Evolutionary conservation across 2,113 vertebrate species (phyloP).

Genomic region (Hassar affinis): DNA sequence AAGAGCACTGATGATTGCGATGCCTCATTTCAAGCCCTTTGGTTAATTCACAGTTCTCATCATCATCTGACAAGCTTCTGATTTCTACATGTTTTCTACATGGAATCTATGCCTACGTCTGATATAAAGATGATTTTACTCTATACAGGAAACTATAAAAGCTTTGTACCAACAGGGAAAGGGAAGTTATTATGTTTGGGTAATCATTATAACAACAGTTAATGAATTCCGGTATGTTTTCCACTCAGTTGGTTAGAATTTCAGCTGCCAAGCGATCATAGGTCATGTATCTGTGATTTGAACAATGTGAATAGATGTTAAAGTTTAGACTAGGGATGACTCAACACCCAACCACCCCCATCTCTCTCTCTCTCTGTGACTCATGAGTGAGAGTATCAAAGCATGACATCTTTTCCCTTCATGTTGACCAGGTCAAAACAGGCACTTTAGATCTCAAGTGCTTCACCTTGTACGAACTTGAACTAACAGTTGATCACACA

Average conservation of each 20-base stretch:
- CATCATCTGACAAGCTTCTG: background rate
- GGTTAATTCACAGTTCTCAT: background rate
- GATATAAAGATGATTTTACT: background rate
- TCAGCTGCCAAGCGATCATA: background rate
- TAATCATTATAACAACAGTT: slow-evolving; percentile 12
- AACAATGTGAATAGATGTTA: slow-evolving; percentile 8
- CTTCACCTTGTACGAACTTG: background rate
- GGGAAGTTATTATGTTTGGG: background rate
- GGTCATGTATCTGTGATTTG: background rate
- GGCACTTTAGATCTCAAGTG: background rate
- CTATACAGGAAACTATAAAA: background rate
- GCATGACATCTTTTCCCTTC: background rate
- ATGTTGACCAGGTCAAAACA: background rate
- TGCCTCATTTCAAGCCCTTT: background rate
- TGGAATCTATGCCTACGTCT: background rate
- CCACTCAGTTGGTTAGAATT: background rate
- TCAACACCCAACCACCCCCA: background rate
- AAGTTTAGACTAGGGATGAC: background rate
- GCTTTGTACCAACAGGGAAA: background rate
- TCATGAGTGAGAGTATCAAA: background rate
- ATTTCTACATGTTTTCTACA: background rate
- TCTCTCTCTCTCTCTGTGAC: background rate
- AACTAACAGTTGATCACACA: background rate
- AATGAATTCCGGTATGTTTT: background rate
- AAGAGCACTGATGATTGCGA: slow-evolving; percentile 43